Percentiles rank a stretch among this genome's conserved stretches.
Conservation (phyloP, 2,888 invertebrate species). For the Melanotus villosus region DNA sequence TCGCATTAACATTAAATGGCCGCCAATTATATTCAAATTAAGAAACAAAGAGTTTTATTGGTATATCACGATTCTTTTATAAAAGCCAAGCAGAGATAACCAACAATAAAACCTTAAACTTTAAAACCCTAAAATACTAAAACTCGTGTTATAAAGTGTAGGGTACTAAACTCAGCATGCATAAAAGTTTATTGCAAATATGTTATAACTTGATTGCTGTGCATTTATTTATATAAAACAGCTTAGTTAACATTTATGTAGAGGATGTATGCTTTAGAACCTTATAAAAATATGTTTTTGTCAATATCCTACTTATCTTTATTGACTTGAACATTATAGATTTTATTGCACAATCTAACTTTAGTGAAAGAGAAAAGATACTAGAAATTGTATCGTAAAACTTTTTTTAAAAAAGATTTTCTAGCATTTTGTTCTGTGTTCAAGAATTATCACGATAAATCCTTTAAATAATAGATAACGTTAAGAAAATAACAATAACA, state of each 20-base stretch:
- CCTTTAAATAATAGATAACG: too few species aligned
- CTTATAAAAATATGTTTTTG: too few species aligned
- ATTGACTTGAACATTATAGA: too few species aligned
- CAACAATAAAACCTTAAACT: background rate
- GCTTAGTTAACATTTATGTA: background rate
- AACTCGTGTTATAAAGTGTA: slow-evolving; percentile 9
- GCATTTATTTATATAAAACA: slow-evolving; percentile 17
- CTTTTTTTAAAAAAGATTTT: too few species aligned
- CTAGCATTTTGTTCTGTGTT: too few species aligned
- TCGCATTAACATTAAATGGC: background rate
- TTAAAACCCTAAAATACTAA: slow-evolving; percentile 9
- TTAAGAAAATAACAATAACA: too few species aligned
- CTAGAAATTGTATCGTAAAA: too few species aligned
- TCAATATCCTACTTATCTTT: too few species aligned
- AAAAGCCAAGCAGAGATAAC: background rate
- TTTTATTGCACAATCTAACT: too few species aligned
- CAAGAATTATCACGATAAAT: too few species aligned
- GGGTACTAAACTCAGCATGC: slow-evolving; percentile 8
- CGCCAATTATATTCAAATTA: slow-evolving; percentile 13
- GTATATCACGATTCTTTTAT: slow-evolving; percentile 10
- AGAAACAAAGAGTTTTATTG: slow-evolving; percentile 14
- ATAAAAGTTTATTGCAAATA: slow-evolving; percentile 25
- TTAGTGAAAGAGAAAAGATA: too few species aligned
- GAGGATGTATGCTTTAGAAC: background rate
- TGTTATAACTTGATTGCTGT: slow-evolving; percentile 19